A percentile compares a stretch with the other conserved stretches of the same genome.
Conservation (phyloP, 2,113 vertebrate genomes). For the Oreocharis arfaki region DNA sequence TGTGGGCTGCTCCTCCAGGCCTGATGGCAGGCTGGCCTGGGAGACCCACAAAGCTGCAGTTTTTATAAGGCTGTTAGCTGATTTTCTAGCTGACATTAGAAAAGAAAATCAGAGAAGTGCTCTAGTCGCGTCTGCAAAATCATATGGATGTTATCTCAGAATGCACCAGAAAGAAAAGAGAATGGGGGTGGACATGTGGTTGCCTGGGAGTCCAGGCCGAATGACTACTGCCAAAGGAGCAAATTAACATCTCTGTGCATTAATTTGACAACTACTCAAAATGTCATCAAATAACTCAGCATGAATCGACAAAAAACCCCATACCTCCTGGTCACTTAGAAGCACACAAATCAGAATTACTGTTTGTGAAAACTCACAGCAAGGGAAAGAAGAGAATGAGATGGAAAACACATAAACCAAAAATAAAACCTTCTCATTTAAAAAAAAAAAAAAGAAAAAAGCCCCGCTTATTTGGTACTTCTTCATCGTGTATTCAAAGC, state of each 20-base stretch:
- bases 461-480: neutral
- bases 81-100: neutral
- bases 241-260: neutral
- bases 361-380: neutral
- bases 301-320: accelerated
- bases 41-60: neutral
- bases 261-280: neutral
- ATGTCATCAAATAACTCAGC: neutral
- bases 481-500: neutral
- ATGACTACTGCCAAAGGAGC: neutral
- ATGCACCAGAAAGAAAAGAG: neutral
- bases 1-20: neutral
- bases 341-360: neutral
- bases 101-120: neutral
- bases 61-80: neutral
- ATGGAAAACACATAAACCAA: neutral
- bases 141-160: neutral
- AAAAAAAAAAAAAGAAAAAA: too few relatives aligned
- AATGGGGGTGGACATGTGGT: neutral
- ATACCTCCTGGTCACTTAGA: neutral
- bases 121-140: neutral
- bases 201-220: neutral
- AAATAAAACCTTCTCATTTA: neutral
- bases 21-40: neutral
- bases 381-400: neutral